A percentile compares a stretch with the other conserved stretches of the same genome.
These are phyloP conservation scores for Neodon shergylaensis DNA, from an alignment of 2,113 vertebrate genomes.

Conservation along the genomic window DNA sequence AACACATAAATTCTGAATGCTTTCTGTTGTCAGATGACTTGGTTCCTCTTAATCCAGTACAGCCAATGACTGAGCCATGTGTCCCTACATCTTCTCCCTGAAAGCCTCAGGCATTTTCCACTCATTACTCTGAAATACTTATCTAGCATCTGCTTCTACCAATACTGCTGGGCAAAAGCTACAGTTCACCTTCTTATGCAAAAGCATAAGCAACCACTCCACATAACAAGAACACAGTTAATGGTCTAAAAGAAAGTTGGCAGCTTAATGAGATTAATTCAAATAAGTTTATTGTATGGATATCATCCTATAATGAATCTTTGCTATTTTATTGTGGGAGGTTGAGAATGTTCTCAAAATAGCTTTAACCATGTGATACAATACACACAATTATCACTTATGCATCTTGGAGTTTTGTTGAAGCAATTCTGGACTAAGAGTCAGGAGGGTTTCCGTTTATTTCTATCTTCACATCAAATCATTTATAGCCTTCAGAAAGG, in stretches of 20 bases:
- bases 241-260: background rate
- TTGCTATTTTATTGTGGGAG: background rate
- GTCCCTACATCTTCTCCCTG: background rate
- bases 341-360: background rate
- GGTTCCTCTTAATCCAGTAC: background rate
- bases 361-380: background rate
- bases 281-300: background rate
- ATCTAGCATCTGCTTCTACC: background rate
- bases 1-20: constrained; percentile 13
- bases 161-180: background rate
- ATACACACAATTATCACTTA: background rate
- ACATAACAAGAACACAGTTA: background rate
- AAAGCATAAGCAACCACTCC: background rate
- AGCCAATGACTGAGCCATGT: background rate
- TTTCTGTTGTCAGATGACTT: background rate
- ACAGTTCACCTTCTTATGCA: background rate
- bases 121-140: constrained; percentile 24
- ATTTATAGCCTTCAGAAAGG: background rate
- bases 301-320: background rate
- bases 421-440: background rate
- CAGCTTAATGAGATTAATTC: background rate
- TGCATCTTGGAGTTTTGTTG: background rate
- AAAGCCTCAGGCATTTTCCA: background rate
- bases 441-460: background rate
- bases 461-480: constrained; percentile 40